phyloP scores from a whole-genome alignment of 2,113 vertebrate species.

The Ahaetulla prasina region DNA sequence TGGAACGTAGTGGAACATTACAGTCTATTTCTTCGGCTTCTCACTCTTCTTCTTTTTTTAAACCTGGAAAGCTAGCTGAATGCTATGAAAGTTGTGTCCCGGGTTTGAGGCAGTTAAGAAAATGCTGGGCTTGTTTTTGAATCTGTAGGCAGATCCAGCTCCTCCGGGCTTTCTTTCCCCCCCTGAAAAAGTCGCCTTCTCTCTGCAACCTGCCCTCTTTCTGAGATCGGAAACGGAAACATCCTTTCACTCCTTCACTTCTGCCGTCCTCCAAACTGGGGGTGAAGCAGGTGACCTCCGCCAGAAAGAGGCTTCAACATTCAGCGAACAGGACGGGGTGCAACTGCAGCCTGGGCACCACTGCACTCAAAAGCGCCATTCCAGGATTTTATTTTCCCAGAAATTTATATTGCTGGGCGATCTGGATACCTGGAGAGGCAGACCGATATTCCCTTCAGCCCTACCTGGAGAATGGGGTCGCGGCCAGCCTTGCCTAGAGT shows the following conservation, averaged over 20 bases:
- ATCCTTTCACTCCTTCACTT: background rate
- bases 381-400: constrained; percentile 4
- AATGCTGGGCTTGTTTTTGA: background rate
- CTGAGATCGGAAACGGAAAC: background rate
- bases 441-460: background rate
- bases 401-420: background rate
- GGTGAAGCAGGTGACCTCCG: background rate
- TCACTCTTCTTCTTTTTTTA: background rate
- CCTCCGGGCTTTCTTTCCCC: background rate
- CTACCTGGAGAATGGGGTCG: background rate
- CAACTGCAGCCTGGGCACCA: background rate
- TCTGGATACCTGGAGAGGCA: background rate
- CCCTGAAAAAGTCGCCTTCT: background rate
- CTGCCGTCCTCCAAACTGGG: background rate
- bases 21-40: background rate
- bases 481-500: background rate
- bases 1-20: background rate
- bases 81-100: background rate
- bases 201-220: background rate
- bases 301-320: background rate
- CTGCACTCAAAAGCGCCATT: constrained; percentile 16
- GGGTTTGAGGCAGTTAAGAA: background rate
- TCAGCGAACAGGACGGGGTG: background rate
- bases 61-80: background rate
- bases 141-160: background rate